A percentile compares a stretch with the other conserved stretches of the same genome.
Conservation (phyloP, 2,113 vertebrate species). For the Dasypus novemcinctus region DNA sequence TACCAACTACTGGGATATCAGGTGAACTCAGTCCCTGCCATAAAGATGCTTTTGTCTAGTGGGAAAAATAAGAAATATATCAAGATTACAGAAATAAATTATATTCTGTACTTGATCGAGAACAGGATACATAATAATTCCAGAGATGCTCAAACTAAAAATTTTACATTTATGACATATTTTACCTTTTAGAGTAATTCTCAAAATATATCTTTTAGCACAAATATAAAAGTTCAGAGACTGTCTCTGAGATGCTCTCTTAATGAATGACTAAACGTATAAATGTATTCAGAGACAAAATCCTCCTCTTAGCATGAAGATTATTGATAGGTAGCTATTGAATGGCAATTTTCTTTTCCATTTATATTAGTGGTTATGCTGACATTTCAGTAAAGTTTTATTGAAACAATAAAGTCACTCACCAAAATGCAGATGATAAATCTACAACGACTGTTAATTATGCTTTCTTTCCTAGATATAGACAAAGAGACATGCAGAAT, state of each 20-base stretch:
- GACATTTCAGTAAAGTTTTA: constrained; percentile 33
- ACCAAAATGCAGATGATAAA: constrained; percentile 19
- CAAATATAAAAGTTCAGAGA: constrained; percentile 23
- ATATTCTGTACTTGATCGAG: not conserved
- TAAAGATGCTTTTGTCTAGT: not conserved
- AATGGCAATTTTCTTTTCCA: constrained; percentile 31
- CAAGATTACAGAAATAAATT: constrained; percentile 32
- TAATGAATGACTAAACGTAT: constrained; percentile 18
- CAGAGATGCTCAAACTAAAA: not conserved
- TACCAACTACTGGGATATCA: not conserved
- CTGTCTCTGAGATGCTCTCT: constrained; percentile 7
- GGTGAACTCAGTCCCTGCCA: not conserved
- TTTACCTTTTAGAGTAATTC: constrained; percentile 8
- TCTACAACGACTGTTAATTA: constrained; percentile 21
- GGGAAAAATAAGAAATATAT: not conserved
- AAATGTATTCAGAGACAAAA: constrained; percentile 24
- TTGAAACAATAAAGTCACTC: constrained; percentile 41
- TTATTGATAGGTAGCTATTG: not conserved
- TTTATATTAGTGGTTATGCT: constrained; percentile 25
- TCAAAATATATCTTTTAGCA: not conserved
- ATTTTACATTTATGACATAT: not conserved
- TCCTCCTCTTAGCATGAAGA: not conserved
- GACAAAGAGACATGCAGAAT: not conserved
- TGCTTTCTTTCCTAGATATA: constrained; percentile 37
- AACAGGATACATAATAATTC: not conserved